These are phyloP conservation scores for Nasonia giraulti DNA, from an alignment of 1,140 invertebrate genomes.

Conservation along the genomic window DNA sequence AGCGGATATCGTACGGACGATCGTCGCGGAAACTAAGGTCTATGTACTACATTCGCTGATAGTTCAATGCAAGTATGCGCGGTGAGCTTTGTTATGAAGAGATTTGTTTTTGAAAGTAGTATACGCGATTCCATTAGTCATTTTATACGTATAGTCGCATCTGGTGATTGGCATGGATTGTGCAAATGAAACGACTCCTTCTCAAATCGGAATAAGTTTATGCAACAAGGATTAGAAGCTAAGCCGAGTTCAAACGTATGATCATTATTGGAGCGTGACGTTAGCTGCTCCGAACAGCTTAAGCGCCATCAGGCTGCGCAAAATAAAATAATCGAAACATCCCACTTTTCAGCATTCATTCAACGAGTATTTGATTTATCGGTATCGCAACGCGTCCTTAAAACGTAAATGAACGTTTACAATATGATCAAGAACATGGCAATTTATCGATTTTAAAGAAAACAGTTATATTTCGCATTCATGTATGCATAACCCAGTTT, in stretches of 20 bases:
- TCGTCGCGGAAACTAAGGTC: neutral
- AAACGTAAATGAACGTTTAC: too few relatives aligned
- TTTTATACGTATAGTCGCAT: too few relatives aligned
- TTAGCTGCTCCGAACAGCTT: neutral
- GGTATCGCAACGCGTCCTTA: too few relatives aligned
- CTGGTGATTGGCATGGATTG: too few relatives aligned
- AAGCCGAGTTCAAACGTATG: neutral
- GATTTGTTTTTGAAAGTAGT: too few relatives aligned
- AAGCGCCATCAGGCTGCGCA: neutral
- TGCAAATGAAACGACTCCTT: neutral
- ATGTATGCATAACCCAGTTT: slow-evolving; percentile 25
- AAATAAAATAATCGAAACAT: neutral
- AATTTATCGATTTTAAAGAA: neutral
- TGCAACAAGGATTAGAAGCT: neutral
- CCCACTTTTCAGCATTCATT: neutral
- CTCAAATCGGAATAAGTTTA: neutral
- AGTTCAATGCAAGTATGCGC: neutral
- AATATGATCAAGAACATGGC: too few relatives aligned
- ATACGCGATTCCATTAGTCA: too few relatives aligned
- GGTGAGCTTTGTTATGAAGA: too few relatives aligned
- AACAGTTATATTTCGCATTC: neutral
- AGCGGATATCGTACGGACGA: neutral
- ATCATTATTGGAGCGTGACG: neutral
- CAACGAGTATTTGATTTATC: neutral
- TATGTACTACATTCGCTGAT: too few relatives aligned